Conservation (phyloP, 2,113 vertebrate genomes). For the Clarias magur region DNA sequence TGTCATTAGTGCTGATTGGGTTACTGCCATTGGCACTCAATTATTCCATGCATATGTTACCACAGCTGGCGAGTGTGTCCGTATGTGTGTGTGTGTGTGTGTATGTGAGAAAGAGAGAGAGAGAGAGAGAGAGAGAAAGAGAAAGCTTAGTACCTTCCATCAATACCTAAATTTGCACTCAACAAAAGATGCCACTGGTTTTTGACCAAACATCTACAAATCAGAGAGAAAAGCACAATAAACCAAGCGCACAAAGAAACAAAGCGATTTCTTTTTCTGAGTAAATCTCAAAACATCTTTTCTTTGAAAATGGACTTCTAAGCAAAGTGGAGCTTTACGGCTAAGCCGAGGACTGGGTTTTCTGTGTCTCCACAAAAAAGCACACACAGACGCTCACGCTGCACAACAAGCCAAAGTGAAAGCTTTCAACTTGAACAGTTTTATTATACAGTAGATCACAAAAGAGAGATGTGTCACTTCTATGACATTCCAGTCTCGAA, state of each 20-base stretch:
- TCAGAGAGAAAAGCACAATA: not conserved
- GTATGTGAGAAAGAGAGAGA: not conserved
- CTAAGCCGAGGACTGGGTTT: not conserved
- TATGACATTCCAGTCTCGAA: not conserved
- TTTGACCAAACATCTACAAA: not conserved
- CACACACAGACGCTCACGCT: not conserved
- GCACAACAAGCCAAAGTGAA: not conserved
- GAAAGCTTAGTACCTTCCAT: not conserved
- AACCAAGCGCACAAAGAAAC: not conserved
- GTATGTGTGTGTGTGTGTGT: conserved; percentile 20
- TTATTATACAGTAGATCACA: not conserved
- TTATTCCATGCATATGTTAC: conserved; percentile 42
- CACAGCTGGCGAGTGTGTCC: conserved; percentile 23
- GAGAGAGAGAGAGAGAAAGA: not conserved
- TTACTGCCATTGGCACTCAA: conserved; percentile 20
- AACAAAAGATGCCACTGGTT: not conserved
- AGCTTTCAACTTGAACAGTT: not conserved
- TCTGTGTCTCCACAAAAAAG: not conserved
- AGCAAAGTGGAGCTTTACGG: not conserved
- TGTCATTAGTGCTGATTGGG: conserved; percentile 46
- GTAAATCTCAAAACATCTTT: not conserved
- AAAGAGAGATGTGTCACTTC: not conserved
- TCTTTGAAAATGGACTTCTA: not conserved
- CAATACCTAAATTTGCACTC: not conserved
- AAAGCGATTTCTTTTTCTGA: no score